phyloP scores from a whole-genome alignment of 2,888 invertebrate genomes.

The Mythimna ferrago region DNA sequence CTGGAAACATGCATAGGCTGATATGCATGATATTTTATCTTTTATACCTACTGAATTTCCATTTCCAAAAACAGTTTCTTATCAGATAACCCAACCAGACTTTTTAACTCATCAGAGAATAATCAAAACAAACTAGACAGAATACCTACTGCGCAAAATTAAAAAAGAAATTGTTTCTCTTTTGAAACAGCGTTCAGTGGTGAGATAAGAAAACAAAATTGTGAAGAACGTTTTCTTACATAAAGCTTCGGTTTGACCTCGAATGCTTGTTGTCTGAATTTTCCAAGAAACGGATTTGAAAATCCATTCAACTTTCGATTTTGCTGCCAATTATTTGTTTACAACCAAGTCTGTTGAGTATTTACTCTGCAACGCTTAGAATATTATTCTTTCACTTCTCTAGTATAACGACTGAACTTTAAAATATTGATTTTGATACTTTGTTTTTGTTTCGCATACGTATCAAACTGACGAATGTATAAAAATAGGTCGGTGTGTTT shows the following conservation, averaged over 20 bases:
- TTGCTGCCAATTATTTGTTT: conserved; percentile 59
- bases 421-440: conserved; percentile 10
- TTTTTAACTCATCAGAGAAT: neutral
- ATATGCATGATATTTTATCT: conserved; percentile 15
- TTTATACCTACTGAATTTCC: neutral
- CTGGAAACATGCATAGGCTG: neutral
- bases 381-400: conserved; percentile 22
- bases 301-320: conserved; percentile 43
- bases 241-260: conserved; percentile 30
- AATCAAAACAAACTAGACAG: conserved; percentile 2
- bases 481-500: conserved; percentile 39
- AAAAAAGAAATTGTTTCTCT: conserved; percentile 12
- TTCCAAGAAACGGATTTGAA: conserved; percentile 18
- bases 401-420: conserved; percentile 1
- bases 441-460: conserved; percentile 28
- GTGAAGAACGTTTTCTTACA: conserved; percentile 31
- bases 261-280: conserved; percentile 21
- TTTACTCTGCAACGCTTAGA: conserved; percentile 24
- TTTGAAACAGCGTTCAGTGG: conserved; percentile 13
- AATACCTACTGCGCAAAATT: neutral
- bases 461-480: conserved; percentile 24
- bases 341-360: conserved; percentile 36
- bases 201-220: conserved; percentile 13
- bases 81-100: conserved; percentile 1
- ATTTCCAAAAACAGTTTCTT: conserved; percentile 8